Conservation (phyloP, 2,797 vertebrate genomes). For the Sebastes variabilis region DNA sequence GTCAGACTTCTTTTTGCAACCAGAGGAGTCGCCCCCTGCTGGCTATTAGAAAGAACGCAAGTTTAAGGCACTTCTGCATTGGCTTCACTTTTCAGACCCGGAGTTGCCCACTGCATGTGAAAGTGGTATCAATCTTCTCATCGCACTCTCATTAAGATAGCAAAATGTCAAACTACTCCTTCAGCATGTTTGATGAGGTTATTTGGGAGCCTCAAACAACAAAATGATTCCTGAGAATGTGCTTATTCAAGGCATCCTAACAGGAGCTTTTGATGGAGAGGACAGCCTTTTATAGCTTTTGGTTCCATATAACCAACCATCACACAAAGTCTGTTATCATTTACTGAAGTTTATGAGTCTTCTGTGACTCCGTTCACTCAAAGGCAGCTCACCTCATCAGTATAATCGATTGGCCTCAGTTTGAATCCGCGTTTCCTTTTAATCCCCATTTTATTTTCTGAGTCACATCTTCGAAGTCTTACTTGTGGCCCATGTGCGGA, state of each 20-base stretch:
- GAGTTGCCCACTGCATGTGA: background rate
- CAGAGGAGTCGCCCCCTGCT: no score
- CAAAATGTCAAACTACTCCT: background rate
- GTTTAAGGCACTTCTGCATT: no score
- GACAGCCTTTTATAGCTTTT: background rate
- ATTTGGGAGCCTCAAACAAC: background rate
- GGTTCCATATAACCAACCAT: background rate
- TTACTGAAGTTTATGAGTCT: constrained; percentile 15
- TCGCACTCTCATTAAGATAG: background rate
- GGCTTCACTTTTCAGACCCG: no score
- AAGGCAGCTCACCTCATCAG: constrained; percentile 37
- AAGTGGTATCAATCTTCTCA: background rate
- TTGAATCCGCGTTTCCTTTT: constrained; percentile 33
- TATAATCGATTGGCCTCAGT: constrained; percentile 26
- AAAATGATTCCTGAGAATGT: background rate
- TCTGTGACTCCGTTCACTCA: constrained; percentile 19
- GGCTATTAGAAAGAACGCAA: no score
- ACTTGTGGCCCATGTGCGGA: constrained; percentile 45
- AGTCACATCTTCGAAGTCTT: constrained; percentile 46
- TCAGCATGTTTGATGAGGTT: background rate
- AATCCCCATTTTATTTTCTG: constrained; percentile 43
- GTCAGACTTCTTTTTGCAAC: no score
- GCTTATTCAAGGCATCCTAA: background rate
- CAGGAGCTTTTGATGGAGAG: background rate
- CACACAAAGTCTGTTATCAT: constrained; percentile 6